Evolutionary conservation across 2,113 vertebrate genomes (phyloP).

Genomic region (Oreochromis niloticus): DNA sequence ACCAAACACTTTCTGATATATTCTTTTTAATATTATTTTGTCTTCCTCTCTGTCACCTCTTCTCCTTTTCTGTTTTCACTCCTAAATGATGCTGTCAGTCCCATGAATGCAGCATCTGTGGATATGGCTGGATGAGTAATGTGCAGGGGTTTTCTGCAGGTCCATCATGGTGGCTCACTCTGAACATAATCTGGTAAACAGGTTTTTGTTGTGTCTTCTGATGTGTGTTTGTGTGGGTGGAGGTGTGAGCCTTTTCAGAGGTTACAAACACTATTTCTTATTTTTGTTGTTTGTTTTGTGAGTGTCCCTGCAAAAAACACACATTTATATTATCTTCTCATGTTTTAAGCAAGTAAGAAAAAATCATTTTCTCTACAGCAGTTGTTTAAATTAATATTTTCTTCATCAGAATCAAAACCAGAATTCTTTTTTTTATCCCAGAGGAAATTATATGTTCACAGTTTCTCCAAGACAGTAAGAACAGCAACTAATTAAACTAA

Average conservation of each 20-base stretch:
- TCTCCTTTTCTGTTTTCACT: not conserved
- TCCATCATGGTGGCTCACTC: not conserved
- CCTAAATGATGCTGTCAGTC: conserved; percentile 13
- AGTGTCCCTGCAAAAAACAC: not conserved
- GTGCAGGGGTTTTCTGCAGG: conserved; percentile 1
- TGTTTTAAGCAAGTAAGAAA: not conserved
- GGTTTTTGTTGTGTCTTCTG: conserved; percentile 12
- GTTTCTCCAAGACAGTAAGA: not conserved
- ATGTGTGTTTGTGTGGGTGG: conserved; percentile 4
- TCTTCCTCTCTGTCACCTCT: not conserved
- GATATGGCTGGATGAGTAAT: not conserved
- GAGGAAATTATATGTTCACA: not conserved
- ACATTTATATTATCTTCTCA: not conserved
- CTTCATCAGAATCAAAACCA: not conserved
- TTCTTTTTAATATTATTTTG: not conserved
- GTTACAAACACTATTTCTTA: conserved; percentile 1
- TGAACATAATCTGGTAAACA: not conserved
- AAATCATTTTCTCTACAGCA: not conserved
- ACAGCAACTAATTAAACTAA: not conserved
- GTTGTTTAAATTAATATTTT: not conserved
- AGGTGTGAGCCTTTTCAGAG: conserved; percentile 24
- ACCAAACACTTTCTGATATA: not conserved
- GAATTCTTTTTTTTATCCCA: not conserved
- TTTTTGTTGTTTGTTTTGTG: not conserved
- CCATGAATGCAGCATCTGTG: not conserved